Conservation (phyloP, 2,888 invertebrate species). For the Serrognathus titanus region DNA sequence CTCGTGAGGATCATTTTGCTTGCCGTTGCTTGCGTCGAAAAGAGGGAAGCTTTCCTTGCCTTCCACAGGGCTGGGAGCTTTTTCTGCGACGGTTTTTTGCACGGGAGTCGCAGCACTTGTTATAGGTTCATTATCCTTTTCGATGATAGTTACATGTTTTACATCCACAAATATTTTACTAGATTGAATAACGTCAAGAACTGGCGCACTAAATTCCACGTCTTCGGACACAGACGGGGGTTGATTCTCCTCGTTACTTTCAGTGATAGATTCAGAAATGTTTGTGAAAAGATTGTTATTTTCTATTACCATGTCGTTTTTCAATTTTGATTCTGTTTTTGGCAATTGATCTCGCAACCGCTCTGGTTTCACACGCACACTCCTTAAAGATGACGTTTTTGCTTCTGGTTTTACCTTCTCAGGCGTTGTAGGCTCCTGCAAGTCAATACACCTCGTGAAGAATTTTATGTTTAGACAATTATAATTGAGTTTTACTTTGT, state of each 20-base stretch:
- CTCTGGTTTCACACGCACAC: conserved; percentile 65
- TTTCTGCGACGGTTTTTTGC: conserved; percentile 49
- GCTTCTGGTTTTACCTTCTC: conserved; percentile 47
- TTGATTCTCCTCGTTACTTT: conserved; percentile 16
- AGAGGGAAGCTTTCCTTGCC: conserved; percentile 58
- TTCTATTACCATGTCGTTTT: conserved; percentile 31
- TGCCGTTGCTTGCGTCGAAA: conserved; percentile 32
- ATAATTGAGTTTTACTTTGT: neutral
- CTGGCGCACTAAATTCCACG: conserved; percentile 5
- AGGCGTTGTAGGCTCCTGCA: conserved; percentile 42
- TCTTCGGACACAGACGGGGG: neutral
- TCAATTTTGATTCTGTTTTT: conserved; percentile 3
- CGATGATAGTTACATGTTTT: neutral
- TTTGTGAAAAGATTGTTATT: conserved; percentile 2
- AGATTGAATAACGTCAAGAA: too few relatives aligned
- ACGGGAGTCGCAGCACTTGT: conserved; percentile 47
- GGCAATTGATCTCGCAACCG: conserved; percentile 39
- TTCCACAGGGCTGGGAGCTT: conserved; percentile 48
- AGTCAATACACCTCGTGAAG: conserved; percentile 2
- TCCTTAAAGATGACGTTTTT: conserved; percentile 57
- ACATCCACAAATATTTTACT: neutral
- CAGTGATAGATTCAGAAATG: conserved; percentile 13
- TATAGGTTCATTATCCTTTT: conserved; percentile 25
- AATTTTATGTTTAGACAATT: too few relatives aligned
- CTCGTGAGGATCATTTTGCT: conserved; percentile 15